Percentiles rank a stretch among this genome's conserved stretches.
Conservation (phyloP, 2,888 invertebrate species). For the Epistrophe eligans region DNA sequence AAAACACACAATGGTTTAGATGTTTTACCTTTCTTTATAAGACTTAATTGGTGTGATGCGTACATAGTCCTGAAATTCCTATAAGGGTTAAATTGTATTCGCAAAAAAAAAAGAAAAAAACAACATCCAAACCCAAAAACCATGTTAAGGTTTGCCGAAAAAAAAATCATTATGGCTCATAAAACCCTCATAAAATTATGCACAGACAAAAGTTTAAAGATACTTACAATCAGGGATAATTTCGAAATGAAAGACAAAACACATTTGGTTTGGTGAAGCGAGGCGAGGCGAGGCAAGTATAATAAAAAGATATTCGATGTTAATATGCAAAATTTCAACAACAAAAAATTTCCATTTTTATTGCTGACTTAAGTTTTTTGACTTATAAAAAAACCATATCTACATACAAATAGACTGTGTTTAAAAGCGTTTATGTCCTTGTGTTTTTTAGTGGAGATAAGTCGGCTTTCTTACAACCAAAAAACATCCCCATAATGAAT, state of each 20-base stretch:
- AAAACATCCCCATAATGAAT: not conserved
- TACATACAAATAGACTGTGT: not conserved
- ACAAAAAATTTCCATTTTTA: not conserved
- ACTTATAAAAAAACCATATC: not conserved
- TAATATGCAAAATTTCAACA: not conserved
- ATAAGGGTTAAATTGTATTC: not conserved
- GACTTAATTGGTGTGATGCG: not conserved
- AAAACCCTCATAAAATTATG: constrained; percentile 17
- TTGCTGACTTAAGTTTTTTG: not conserved
- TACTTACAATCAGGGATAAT: constrained; percentile 4
- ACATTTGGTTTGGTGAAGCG: not conserved
- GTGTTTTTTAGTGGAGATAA: too few species aligned
- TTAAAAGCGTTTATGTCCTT: not conserved
- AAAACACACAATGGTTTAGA: not conserved
- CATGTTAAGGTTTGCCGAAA: not conserved
- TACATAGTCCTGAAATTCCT: not conserved
- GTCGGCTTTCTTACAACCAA: too few species aligned
- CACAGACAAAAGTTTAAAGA: not conserved
- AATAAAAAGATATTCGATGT: not conserved
- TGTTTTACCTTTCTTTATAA: not conserved
- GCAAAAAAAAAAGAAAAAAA: not conserved
- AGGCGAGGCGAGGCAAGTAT: too few species aligned
- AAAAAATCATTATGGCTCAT: not conserved
- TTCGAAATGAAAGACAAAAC: not conserved
- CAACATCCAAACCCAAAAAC: not conserved